phyloP scores from a whole-genome alignment of 2,888 invertebrate species.

The Odontomyia ornata region DNA sequence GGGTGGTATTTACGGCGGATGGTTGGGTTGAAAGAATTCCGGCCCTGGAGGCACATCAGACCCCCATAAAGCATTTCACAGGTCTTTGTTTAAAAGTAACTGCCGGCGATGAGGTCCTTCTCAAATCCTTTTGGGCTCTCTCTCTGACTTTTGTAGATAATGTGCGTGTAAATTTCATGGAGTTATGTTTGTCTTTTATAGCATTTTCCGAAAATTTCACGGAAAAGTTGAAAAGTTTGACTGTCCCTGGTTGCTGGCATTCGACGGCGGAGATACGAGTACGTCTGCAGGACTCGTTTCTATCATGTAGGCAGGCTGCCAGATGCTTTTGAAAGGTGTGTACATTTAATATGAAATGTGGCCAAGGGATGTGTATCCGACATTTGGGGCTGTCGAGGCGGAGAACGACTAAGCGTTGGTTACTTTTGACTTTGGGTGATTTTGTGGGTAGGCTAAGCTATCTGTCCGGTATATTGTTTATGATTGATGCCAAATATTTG shows the following conservation, averaged over 20 bases:
- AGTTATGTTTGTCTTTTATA: slow-evolving; percentile 36
- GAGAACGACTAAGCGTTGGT: background rate
- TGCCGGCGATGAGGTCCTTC: slow-evolving; percentile 9
- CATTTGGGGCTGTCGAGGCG: background rate
- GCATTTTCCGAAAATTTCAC: slow-evolving; percentile 18
- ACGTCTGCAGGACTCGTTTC: background rate
- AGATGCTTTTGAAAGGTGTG: slow-evolving; percentile 29
- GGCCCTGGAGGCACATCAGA: slow-evolving; percentile 7
- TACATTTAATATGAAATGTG: slow-evolving; percentile 22
- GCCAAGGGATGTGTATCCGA: background rate
- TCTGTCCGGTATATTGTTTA: slow-evolving; percentile 1
- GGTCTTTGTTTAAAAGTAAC: slow-evolving; percentile 21
- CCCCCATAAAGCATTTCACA: slow-evolving; percentile 20
- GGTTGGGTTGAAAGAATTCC: background rate
- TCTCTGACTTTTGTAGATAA: slow-evolving; percentile 16
- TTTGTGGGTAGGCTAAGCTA: background rate
- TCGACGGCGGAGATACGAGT: background rate
- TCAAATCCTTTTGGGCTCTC: slow-evolving; percentile 13
- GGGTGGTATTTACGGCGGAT: background rate
- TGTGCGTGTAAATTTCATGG: slow-evolving; percentile 39
- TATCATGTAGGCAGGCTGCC: slow-evolving; percentile 12
- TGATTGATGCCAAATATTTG: slow-evolving; percentile 7
- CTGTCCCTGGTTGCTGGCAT: background rate
- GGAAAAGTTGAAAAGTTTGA: slow-evolving; percentile 16
- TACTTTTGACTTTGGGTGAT: background rate